phyloP scores from a whole-genome alignment of 2,797 vertebrate genomes.

The Fistularia commersonii region DNA sequence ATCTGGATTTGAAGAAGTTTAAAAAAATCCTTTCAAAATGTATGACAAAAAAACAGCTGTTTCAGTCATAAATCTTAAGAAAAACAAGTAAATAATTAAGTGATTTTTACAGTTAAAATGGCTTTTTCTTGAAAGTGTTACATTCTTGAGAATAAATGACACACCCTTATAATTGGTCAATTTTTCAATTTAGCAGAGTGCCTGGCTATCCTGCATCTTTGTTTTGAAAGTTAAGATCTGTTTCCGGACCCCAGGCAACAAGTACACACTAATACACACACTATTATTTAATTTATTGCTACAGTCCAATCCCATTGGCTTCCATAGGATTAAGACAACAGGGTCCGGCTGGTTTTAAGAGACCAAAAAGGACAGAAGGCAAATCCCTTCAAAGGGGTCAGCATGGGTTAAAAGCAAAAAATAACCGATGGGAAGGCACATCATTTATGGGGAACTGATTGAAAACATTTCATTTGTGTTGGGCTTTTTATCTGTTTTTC shows the following conservation, averaged over 20 bases:
- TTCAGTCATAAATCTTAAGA: no score
- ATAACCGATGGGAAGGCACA: slow-evolving; percentile 25
- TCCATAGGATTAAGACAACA: slow-evolving; percentile 49
- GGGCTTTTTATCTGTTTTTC: neutral
- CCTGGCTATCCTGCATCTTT: no score
- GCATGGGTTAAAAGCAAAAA: slow-evolving; percentile 22
- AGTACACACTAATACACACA: slow-evolving; percentile 4
- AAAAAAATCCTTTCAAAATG: no score
- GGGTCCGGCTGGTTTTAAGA: slow-evolving; percentile 40
- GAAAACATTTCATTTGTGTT: slow-evolving; percentile 29
- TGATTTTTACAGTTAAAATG: no score
- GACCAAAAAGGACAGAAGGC: slow-evolving; percentile 39
- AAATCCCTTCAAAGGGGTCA: slow-evolving; percentile 61
- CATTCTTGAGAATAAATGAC: no score
- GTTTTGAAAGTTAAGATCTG: no score
- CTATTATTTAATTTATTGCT: slow-evolving; percentile 22
- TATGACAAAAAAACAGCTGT: slow-evolving; percentile 10
- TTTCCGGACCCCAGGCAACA: no score
- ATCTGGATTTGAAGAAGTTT: no score
- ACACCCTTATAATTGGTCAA: no score
- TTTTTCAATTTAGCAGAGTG: no score
- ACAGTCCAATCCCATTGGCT: slow-evolving; percentile 41
- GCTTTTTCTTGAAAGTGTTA: no score
- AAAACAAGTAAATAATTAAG: no score
- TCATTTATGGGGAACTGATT: slow-evolving; percentile 33